These are phyloP conservation scores for Brachionus rubens DNA, from an alignment of 1,140 invertebrate species.

Conservation along the genomic window DNA sequence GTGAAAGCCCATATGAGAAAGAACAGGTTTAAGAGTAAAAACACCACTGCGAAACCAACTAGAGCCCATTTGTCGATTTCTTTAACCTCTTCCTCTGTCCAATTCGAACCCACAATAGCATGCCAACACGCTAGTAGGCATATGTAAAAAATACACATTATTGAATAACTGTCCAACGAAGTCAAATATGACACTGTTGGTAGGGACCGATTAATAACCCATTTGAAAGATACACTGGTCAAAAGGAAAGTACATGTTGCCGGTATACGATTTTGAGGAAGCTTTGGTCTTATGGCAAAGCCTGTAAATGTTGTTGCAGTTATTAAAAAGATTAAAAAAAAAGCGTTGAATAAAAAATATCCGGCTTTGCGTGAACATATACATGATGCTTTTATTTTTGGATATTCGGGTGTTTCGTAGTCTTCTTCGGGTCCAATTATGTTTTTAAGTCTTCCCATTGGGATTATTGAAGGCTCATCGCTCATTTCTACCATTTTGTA, in stretches of 20 bases:
- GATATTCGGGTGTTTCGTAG: neutral
- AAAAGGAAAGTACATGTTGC: slow-evolving; percentile 1
- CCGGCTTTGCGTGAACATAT: slow-evolving; percentile 5
- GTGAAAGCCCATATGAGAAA: slow-evolving; percentile 5
- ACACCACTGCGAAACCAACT: neutral
- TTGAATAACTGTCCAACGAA: slow-evolving; percentile 31
- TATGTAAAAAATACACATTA: slow-evolving; percentile 30
- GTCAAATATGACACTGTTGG: slow-evolving; percentile 46
- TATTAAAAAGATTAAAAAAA: slow-evolving; percentile 31
- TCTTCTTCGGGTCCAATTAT: neutral
- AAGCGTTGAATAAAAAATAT: slow-evolving; percentile 37
- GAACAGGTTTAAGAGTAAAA: neutral
- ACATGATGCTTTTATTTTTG: slow-evolving; percentile 40
- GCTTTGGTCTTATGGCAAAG: slow-evolving; percentile 56
- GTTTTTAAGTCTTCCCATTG: neutral
- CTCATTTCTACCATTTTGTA: slow-evolving; percentile 34
- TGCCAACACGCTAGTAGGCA: slow-evolving; percentile 10
- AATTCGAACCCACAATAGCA: slow-evolving; percentile 19
- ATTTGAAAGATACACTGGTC: slow-evolving; percentile 17
- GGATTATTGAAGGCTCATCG: neutral
- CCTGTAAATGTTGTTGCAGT: slow-evolving; percentile 25
- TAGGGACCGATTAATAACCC: slow-evolving; percentile 15
- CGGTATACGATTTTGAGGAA: slow-evolving; percentile 53
- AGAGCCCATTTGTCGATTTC: slow-evolving; percentile 19
- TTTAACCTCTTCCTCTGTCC: neutral